Evolutionary conservation across 2,888 invertebrate species (phyloP), one percentile per base, ranked within the genome.

Genomic region (Hybos culiciformis): DNA sequence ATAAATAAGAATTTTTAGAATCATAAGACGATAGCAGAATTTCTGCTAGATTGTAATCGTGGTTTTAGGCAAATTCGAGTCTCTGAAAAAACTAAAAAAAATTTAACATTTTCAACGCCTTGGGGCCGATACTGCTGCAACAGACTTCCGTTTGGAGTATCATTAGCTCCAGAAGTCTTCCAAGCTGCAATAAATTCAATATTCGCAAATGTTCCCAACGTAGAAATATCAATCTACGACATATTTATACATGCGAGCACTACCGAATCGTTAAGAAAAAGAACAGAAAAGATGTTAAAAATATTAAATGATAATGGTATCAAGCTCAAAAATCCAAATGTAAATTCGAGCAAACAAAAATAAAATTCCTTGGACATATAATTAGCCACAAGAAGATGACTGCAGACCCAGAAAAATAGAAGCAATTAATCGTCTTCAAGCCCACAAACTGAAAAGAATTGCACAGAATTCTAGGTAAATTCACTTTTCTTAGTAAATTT

Each of bases 241-340:
- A 38, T 51, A 12, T 34, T 53, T 8, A 47, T 52, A 14, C 42
- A 46, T 42, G 50, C 48, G 3, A 34, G 31, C 18, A 48, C 44
- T 6, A 38, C 40, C 31, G 46, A 48, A 34, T 47, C 50, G 31
- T 41, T 49, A 34, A 23, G 48, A 26, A 4, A 31, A 39, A 47
- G 33, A 34, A 48, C 50, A 24, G 18, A 41, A 17, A 39, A 45
- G 24, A 48, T 53, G n/a, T 37, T 53, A n/a, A 26, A 41, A 37
- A 47, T 34, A 18, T 39, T 49, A 12, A 38, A 43, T 26, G 37
- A 37, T n/a, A 41, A 37, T 15, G 50, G 51, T 2, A 37, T 53
- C 15, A 51, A 50, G 33, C 38, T 54, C 8, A 52, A 52, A 33
- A 43, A 40, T 42, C 46, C 37, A 53, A 54, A 41, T 54, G 50